Conservation (phyloP, 2,113 vertebrate genomes). For the Acanthisitta chloris region DNA sequence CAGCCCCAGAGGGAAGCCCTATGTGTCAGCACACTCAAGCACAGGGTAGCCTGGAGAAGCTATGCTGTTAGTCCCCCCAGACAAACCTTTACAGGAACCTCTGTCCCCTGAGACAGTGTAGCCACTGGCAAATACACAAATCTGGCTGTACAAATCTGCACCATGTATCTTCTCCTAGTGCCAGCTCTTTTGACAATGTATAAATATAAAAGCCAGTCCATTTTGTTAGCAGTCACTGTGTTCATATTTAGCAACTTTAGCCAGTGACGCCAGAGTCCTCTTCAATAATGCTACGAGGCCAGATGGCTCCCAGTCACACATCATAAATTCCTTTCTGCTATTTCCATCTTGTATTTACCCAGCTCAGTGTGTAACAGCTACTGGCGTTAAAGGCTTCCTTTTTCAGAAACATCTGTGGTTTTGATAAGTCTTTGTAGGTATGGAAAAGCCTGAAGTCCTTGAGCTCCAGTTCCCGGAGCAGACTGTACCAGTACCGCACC, state of each 20-base stretch:
- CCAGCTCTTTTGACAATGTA: background rate
- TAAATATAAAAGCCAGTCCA: background rate
- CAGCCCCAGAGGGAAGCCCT: background rate
- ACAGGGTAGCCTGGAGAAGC: background rate
- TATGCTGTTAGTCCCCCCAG: rapidly evolving
- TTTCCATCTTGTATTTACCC: slow-evolving; percentile 89
- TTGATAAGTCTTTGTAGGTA: slow-evolving; percentile 80
- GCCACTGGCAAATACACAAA: background rate
- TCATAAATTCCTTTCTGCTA: slow-evolving; percentile 33
- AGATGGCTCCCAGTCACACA: background rate
- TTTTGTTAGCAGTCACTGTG: background rate
- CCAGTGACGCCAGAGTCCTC: background rate
- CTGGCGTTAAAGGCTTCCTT: slow-evolving; percentile 87
- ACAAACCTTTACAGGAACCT: background rate
- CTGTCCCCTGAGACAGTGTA: background rate
- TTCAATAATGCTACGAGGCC: background rate
- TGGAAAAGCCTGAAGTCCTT: slow-evolving; percentile 89
- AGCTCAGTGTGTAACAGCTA: slow-evolving; percentile 88
- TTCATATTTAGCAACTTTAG: background rate
- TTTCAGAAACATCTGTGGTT: slow-evolving; percentile 87
- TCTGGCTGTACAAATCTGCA: background rate
- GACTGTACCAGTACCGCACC: slow-evolving; percentile 94
- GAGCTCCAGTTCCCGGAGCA: slow-evolving; percentile 87
- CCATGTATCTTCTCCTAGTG: background rate
- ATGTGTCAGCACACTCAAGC: rapidly evolving